phyloP scores from a whole-genome alignment of 53 echinoderm and acorn worm species.

The Henricia sp. region DNA sequence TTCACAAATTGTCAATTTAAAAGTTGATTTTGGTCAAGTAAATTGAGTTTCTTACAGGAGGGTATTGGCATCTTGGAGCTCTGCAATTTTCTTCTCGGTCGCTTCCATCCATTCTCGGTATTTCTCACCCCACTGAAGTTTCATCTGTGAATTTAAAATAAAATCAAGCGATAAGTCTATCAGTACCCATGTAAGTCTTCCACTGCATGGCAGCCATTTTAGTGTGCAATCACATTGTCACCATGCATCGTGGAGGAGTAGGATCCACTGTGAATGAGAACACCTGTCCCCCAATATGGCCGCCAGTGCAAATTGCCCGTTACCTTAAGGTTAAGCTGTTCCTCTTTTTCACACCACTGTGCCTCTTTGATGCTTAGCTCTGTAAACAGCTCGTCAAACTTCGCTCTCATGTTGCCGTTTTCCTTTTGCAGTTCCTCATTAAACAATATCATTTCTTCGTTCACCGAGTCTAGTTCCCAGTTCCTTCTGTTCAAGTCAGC shows the following conservation, averaged over 20 bases:
- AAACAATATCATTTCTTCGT: conserved; percentile 52
- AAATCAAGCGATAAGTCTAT: no score
- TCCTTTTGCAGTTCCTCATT: conserved; percentile 70
- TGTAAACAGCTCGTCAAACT: conserved; percentile 90
- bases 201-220: no score
- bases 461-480: conserved; percentile 62
- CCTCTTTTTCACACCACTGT: conserved; percentile 98
- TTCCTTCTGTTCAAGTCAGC: conserved; percentile 56
- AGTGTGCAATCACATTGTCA: no score
- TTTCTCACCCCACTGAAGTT: conserved; percentile 97
- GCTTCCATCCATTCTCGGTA: conserved; percentile 95
- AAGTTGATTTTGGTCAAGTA: no score
- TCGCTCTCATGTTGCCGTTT: conserved; percentile 72
- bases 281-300: no score
- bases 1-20: no score
- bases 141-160: no score
- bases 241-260: no score
- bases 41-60: conserved; percentile 78
- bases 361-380: conserved; percentile 98
- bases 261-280: no score
- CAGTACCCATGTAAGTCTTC: no score
- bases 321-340: conserved; percentile 95
- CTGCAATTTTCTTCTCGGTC: conserved; percentile 92
- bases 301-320: no score
- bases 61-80: conserved; percentile 84